These are phyloP conservation scores for Paedocypris micromegethes DNA, from an alignment of 2,797 vertebrate genomes.

Conservation along the genomic window DNA sequence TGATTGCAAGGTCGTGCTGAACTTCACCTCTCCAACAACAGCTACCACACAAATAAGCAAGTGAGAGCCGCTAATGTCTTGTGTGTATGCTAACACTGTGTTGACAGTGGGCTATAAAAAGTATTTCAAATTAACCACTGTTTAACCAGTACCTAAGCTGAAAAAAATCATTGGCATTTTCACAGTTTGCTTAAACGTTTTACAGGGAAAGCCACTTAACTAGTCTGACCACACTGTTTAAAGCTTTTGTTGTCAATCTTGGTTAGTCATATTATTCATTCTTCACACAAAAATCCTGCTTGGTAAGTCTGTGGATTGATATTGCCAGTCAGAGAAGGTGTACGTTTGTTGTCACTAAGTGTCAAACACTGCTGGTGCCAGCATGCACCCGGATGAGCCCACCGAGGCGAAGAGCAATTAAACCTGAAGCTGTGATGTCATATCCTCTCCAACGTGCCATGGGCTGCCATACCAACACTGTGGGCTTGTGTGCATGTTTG, in stretches of 20 bases:
- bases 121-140: no score
- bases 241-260: background rate
- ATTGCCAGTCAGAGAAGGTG: background rate
- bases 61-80: background rate
- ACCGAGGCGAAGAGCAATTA: constrained; percentile 27
- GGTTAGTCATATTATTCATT: background rate
- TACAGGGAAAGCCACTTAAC: background rate
- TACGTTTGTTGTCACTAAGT: constrained; percentile 4
- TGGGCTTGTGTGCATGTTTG: constrained; percentile 32
- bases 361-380: constrained; percentile 29
- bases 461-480: constrained; percentile 16
- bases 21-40: constrained; percentile 35
- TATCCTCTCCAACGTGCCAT: constrained; percentile 31
- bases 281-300: background rate
- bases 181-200: no score
- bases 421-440: constrained; percentile 28
- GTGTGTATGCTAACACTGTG: background rate
- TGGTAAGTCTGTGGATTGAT: background rate
- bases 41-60: constrained; percentile 24
- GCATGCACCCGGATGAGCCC: constrained; percentile 25
- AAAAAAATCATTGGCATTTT: no score
- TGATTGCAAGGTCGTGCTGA: constrained; percentile 38
- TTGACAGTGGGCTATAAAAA: no score
- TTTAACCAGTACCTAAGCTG: no score
- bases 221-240: constrained; percentile 5